These are phyloP conservation scores for Sinosuthora webbiana DNA, from an alignment of 2,113 vertebrate genomes.

Conservation along the genomic window DNA sequence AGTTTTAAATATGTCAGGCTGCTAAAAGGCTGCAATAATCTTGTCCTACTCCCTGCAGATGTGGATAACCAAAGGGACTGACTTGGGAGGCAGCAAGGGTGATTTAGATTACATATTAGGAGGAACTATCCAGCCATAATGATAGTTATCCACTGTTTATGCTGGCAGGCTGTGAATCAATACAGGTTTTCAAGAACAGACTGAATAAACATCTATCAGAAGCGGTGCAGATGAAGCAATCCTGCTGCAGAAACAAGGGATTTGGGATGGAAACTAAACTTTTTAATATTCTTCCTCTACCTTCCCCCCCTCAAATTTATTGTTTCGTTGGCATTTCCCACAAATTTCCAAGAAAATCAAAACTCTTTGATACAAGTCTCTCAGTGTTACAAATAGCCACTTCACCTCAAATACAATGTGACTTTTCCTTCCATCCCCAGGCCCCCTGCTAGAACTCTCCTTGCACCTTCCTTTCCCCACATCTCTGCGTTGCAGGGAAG, in stretches of 20 bases:
- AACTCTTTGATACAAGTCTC: not conserved
- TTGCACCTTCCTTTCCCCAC: not conserved
- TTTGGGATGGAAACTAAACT: not conserved
- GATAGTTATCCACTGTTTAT: not conserved
- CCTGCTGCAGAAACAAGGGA: not conserved
- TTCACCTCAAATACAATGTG: not conserved
- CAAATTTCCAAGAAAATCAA: not conserved
- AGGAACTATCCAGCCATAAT: not conserved
- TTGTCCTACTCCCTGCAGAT: not conserved
- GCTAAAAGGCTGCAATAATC: not conserved
- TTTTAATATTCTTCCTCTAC: not conserved
- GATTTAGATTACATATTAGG: not conserved
- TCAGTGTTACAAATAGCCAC: not conserved
- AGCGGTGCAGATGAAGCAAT: not conserved
- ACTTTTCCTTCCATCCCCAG: not conserved
- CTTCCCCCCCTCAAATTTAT: fast-evolving
- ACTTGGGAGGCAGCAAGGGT: not conserved
- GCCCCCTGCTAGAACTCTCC: fast-evolving
- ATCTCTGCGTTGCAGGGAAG: not conserved
- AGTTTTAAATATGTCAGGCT: not conserved
- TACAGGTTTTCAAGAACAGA: not conserved
- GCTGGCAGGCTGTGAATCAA: not conserved
- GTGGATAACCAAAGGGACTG: not conserved
- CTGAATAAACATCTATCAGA: not conserved
- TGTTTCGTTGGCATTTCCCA: not conserved